Evolutionary conservation across 2,113 vertebrate genomes (phyloP).

Genomic region (Camelus dromedarius): DNA sequence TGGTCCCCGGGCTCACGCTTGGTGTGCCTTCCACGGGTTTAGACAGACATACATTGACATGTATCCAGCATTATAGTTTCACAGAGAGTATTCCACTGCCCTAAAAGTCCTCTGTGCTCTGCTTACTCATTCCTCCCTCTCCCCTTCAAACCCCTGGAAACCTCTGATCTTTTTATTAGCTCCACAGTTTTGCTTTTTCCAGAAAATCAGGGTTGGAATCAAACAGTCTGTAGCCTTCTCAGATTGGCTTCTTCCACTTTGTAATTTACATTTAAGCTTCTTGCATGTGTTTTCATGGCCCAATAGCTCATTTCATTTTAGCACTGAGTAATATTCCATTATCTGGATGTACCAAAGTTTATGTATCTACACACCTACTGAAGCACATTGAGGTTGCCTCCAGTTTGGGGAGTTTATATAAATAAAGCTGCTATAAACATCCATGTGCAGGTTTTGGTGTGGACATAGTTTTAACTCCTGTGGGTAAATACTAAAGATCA

Average conservation of each 20-base stretch:
- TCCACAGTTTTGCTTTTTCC: background rate
- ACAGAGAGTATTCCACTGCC: background rate
- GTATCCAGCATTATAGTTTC: background rate
- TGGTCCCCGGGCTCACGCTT: background rate
- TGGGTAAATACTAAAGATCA: background rate
- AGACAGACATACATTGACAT: background rate
- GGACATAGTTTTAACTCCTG: background rate
- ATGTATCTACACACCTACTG: background rate
- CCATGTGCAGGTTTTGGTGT: background rate
- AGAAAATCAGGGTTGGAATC: background rate
- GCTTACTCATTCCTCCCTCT: background rate
- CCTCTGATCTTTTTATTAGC: background rate
- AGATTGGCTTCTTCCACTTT: background rate
- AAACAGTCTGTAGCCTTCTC: background rate
- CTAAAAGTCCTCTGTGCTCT: background rate
- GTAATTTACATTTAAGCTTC: background rate
- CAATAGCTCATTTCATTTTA: background rate
- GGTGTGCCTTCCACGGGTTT: background rate
- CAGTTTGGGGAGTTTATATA: background rate
- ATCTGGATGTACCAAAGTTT: background rate
- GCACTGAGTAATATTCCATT: background rate
- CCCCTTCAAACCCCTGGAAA: background rate
- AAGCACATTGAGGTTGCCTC: background rate
- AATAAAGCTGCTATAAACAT: background rate
- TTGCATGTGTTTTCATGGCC: background rate